A percentile compares a stretch with the other conserved stretches of the same genome.
These are phyloP conservation scores for Drosophila melanosoma DNA, from an alignment of 2,888 invertebrate genomes.

Conservation along the genomic window DNA sequence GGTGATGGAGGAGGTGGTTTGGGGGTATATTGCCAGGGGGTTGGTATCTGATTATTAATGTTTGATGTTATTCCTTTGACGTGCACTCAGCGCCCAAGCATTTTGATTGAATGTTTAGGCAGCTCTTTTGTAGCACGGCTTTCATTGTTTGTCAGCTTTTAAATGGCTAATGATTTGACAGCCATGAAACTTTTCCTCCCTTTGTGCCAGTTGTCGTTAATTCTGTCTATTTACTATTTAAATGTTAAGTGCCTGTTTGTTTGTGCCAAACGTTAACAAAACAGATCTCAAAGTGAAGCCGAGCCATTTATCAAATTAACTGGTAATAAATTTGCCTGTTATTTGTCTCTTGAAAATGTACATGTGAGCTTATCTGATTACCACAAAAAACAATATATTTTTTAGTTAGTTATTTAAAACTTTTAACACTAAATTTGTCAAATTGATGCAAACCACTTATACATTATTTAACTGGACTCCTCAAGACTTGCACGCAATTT, in stretches of 20 bases:
- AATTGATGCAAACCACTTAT: background rate
- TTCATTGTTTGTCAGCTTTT: constrained; percentile 28
- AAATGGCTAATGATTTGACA: constrained; percentile 28
- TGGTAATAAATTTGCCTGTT: background rate
- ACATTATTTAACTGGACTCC: constrained; percentile 1
- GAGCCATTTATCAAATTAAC: background rate
- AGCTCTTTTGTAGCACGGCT: constrained; percentile 15
- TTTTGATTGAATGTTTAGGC: constrained; percentile 46
- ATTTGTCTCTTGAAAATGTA: background rate
- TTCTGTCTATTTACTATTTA: background rate
- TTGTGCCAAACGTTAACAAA: background rate
- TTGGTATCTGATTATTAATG: constrained; percentile 47
- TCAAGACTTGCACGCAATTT: constrained; percentile 18
- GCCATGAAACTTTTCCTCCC: background rate
- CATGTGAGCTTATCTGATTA: background rate
- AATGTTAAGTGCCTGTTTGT: constrained; percentile 1
- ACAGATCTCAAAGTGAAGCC: background rate
- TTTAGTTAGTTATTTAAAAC: background rate
- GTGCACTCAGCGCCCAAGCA: constrained; percentile 20
- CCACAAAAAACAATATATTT: background rate
- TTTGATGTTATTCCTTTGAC: constrained; percentile 55
- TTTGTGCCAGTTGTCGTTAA: background rate
- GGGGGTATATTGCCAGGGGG: background rate
- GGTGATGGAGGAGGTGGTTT: background rate
- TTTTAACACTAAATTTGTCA: background rate